These are phyloP conservation scores for Gryllus longicercus DNA, from an alignment of 2,888 invertebrate genomes.

Conservation along the genomic window DNA sequence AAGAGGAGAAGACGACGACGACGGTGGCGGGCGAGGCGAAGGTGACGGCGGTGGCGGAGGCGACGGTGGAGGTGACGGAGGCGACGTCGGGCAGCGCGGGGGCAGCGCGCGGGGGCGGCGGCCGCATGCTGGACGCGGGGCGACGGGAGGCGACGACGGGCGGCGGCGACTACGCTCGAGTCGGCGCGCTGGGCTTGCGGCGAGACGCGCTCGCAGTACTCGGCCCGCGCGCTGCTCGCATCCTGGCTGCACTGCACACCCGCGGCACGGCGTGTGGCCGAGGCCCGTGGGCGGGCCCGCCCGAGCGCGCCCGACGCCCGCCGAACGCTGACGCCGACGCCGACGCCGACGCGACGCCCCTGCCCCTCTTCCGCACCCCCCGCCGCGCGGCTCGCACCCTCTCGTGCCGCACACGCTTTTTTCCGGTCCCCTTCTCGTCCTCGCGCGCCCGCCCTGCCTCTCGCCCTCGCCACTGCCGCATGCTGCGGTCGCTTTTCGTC, in stretches of 20 bases:
- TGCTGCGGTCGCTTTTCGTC: conserved; percentile 20
- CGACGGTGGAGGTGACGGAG: conserved; percentile 39
- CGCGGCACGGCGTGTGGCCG: conserved; percentile 39
- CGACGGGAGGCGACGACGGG: not conserved
- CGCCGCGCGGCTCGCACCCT: conserved; percentile 26
- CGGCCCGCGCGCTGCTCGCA: conserved; percentile 20
- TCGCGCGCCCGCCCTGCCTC: conserved; percentile 1
- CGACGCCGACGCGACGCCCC: conserved; percentile 12
- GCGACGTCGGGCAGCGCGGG: conserved; percentile 23
- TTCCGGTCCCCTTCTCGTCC: conserved; percentile 19
- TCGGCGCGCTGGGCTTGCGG: not conserved
- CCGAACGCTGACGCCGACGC: conserved; percentile 17
- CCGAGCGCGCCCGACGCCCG: conserved; percentile 11
- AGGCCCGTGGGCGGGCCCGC: conserved; percentile 37
- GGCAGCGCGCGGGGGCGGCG: conserved; percentile 2
- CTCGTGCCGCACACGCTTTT: not conserved
- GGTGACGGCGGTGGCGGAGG: conserved; percentile 41
- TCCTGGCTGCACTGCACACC: conserved; percentile 4
- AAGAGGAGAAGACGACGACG: conserved; percentile 40
- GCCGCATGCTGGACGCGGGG: not conserved
- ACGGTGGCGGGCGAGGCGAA: conserved; percentile 40
- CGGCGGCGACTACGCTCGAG: not conserved
- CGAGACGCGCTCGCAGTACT: not conserved
- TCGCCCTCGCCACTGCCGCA: not conserved
- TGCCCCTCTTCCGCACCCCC: conserved; percentile 23